phyloP scores from a whole-genome alignment of 2,888 invertebrate species.

The Eustalomyia histrio region DNA sequence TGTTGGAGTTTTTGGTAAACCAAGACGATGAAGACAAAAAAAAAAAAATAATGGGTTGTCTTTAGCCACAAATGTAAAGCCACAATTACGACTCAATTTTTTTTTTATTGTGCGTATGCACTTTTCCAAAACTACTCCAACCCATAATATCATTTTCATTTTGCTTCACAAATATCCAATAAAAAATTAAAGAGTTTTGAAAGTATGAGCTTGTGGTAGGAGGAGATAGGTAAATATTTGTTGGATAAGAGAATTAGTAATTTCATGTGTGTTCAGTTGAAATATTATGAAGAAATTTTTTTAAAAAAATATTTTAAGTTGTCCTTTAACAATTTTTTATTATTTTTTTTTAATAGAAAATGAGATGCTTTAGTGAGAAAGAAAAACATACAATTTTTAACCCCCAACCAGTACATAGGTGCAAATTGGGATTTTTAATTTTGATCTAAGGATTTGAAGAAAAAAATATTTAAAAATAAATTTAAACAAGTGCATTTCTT shows the following conservation, averaged over 20 bases:
- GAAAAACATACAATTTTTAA: no score
- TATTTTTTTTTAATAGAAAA: no score
- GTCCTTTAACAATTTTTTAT: no score
- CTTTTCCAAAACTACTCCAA: slow-evolving; percentile 44
- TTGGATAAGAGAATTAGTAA: slow-evolving; percentile 22
- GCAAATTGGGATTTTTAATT: no score
- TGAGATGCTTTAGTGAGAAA: no score
- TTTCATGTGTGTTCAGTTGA: no score
- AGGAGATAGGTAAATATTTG: slow-evolving; percentile 3
- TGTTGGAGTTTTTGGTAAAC: slow-evolving; percentile 56
- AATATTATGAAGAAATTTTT: no score
- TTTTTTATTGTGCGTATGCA: slow-evolving; percentile 2
- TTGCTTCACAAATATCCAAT: slow-evolving; percentile 31
- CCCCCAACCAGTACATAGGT: no score
- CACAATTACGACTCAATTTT: slow-evolving; percentile 70
- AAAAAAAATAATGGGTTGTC: slow-evolving; percentile 70
- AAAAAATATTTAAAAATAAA: no score
- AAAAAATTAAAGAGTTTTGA: slow-evolving; percentile 10
- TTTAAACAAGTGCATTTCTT: no score
- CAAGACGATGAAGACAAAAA: slow-evolving; percentile 29
- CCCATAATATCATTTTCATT: neutral
- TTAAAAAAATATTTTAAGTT: no score
- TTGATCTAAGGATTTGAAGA: no score
- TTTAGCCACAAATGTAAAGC: slow-evolving; percentile 76
- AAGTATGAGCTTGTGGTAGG: neutral